A percentile compares a stretch with the other conserved stretches of the same genome.
Evolutionary conservation across 1,140 invertebrate species (phyloP).

Genomic region (Pectinophora gossypiella): DNA sequence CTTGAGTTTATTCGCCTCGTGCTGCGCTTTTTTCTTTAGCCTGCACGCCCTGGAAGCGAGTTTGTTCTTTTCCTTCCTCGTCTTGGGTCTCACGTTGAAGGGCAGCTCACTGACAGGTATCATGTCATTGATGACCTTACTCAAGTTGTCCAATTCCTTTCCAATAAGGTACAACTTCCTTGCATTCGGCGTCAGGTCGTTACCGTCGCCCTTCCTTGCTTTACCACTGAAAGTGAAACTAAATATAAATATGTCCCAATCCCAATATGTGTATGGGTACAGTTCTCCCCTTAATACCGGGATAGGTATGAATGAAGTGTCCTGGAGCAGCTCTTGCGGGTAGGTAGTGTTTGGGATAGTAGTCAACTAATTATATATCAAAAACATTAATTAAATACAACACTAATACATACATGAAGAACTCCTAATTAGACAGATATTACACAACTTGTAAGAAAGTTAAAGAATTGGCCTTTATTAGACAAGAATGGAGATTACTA

Average conservation of each 20-base stretch:
- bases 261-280: too few species aligned
- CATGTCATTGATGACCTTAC: slow-evolving; percentile 95
- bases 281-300: too few species aligned
- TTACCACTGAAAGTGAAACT: slow-evolving; percentile 83
- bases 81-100: slow-evolving; percentile 91
- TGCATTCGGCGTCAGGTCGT: slow-evolving; percentile 97
- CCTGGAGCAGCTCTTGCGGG: not conserved
- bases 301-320: not conserved
- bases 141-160: slow-evolving; percentile 93
- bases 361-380: too few species aligned
- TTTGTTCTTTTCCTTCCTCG: slow-evolving; percentile 98
- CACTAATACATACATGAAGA: too few species aligned
- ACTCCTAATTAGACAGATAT: too few species aligned
- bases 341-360: too few species aligned
- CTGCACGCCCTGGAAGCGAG: slow-evolving; percentile 96
- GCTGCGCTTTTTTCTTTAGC: slow-evolving; percentile 95
- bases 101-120: slow-evolving; percentile 95
- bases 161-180: slow-evolving; percentile 93
- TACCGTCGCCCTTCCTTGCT: slow-evolving; percentile 97
- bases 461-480: too few species aligned
- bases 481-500: too few species aligned
- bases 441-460: too few species aligned
- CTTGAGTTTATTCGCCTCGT: slow-evolving; percentile 97
- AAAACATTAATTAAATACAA: too few species aligned
- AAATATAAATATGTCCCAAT: too few species aligned